Percentiles rank a stretch among this genome's conserved stretches.
Conservation (phyloP, 2,797 vertebrate genomes). For the Tadarida brasiliensis region DNA sequence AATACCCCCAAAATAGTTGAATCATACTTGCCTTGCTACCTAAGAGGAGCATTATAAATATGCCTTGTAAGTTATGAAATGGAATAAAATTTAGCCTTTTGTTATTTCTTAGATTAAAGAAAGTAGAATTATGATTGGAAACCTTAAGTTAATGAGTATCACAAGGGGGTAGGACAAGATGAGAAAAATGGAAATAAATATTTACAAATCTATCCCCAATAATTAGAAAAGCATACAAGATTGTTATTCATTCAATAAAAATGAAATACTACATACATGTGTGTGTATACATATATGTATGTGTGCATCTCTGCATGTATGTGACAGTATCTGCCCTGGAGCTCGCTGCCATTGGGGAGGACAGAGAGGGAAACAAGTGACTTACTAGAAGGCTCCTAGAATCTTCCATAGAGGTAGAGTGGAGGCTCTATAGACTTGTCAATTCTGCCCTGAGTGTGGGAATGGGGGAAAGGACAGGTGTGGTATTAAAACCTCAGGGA, state of each 20-base stretch:
- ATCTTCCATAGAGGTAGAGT: not conserved
- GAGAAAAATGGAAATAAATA: conserved; percentile 35
- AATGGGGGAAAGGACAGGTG: not conserved
- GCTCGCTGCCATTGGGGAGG: not conserved
- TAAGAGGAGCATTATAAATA: not conserved
- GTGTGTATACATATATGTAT: not conserved
- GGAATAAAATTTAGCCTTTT: not conserved
- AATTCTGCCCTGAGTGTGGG: not conserved
- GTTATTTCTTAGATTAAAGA: conserved; percentile 16
- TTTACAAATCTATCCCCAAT: not conserved
- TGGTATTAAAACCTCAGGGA: not conserved
- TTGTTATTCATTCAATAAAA: conserved; percentile 8
- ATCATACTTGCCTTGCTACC: not conserved
- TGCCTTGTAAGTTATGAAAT: not conserved
- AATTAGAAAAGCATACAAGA: not conserved
- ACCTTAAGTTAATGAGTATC: not conserved
- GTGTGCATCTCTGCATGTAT: not conserved
- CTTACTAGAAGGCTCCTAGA: not conserved
- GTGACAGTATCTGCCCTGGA: not conserved
- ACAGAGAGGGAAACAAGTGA: not conserved
- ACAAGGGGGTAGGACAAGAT: not conserved
- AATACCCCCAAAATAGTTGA: not conserved
- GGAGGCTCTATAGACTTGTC: not conserved
- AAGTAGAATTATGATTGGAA: not conserved
- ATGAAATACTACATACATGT: not conserved